Evolutionary conservation across 2,888 invertebrate genomes (phyloP), one percentile per base, ranked within the genome.

Genomic region (Crepidodera aurea): DNA sequence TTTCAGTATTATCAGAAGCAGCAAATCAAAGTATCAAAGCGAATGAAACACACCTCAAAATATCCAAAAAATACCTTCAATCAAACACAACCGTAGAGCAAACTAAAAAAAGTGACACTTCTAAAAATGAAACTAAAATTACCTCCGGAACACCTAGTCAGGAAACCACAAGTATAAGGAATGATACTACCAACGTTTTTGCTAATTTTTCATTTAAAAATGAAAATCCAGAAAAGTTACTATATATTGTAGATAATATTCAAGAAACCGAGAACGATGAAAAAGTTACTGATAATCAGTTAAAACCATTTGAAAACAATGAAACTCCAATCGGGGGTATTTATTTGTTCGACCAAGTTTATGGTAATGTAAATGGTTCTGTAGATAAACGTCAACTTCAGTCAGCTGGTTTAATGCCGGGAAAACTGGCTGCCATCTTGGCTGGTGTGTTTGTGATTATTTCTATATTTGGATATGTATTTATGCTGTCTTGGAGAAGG

Each of bases 401-500:
- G 18, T 32, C 48, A 7, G 59, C 60, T 25, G 55, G 51, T 1
- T 29, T 67, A 46, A 40, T 70, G 27, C 66, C 70, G 54, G 72
- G 74, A 34, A 65, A 71, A 29, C 51, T 75, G 40, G 74, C 73
- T 6, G 73, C 72, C 0, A 70, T 76, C 42, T 58, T 74, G 12
- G 73, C 73, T 3, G 70, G 69, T 2, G 69, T 71, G 18, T 79
- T 83, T 60, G 76, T 81, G 3, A 62, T 77, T 2, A 65, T 79
- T 5, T 78, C 80, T 7, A 67, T 81, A 1, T 34, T 79, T n/a
- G 79, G 75, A 12, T 84, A 83, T 64, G 66, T 79, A 46, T 78
- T 77, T 29, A 75, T 83, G 50, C 69, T 83, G 19, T 62, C 78
- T 2, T 83, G 83, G 81, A 79, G 82, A 61, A 76, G 81, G 69